These are phyloP conservation scores for Sinocyclocheilus rhinocerous DNA, from an alignment of 2,113 vertebrate genomes.

Conservation along the genomic window DNA sequence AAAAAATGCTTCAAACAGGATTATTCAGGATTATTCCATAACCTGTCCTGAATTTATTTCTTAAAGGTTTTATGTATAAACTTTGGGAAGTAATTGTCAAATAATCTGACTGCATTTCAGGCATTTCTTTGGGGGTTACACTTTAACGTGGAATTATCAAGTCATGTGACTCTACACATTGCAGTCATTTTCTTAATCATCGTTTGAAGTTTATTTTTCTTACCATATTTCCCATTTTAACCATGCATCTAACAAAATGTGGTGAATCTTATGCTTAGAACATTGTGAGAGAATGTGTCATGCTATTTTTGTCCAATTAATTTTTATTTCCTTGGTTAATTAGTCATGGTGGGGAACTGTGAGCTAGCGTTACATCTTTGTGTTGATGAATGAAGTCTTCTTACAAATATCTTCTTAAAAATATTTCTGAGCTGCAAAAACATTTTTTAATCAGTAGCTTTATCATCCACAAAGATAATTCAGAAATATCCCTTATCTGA, in stretches of 20 bases:
- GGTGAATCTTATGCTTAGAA: slow-evolving; percentile 1
- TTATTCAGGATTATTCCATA: too few species aligned
- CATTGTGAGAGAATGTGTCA: background rate
- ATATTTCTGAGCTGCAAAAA: background rate
- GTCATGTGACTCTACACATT: background rate
- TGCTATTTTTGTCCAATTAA: background rate
- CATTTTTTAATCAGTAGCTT: background rate
- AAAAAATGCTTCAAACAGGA: too few species aligned
- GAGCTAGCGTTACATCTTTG: background rate
- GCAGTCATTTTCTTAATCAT: background rate
- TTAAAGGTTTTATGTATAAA: too few species aligned
- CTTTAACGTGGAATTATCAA: too few species aligned
- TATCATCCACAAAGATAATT: background rate
- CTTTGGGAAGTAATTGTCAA: too few species aligned
- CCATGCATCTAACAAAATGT: background rate
- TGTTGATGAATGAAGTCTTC: background rate
- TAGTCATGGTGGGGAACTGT: slow-evolving; percentile 10
- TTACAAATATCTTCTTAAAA: background rate
- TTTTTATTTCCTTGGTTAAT: background rate
- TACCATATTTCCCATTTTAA: background rate
- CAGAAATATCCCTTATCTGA: background rate
- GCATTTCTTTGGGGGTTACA: too few species aligned
- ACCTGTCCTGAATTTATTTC: too few species aligned
- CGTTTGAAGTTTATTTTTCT: background rate
- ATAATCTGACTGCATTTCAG: background rate